Evolutionary conservation across 2,797 vertebrate species (phyloP).

Genomic region (Halcyon leucocephala): DNA sequence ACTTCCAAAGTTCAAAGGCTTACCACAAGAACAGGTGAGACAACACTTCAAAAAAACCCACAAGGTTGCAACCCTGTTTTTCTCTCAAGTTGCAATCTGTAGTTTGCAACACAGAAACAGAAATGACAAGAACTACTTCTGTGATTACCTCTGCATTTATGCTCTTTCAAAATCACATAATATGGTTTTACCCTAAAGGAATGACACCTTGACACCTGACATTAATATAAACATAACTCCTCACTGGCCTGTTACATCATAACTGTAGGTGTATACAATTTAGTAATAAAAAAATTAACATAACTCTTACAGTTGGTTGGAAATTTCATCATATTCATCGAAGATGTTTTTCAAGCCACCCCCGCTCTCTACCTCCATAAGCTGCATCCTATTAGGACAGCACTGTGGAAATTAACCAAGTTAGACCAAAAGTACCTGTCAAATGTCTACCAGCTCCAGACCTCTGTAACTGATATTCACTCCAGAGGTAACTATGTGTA

Average conservation of each 20-base stretch:
- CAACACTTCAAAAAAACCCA: neutral
- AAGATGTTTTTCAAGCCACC: neutral
- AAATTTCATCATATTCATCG: neutral
- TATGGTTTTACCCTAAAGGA: neutral
- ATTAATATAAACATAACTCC: neutral
- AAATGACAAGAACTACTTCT: neutral
- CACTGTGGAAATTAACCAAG: accelerated
- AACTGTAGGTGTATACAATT: neutral
- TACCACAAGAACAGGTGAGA: neutral
- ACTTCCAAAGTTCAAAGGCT: neutral
- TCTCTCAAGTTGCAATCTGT: neutral
- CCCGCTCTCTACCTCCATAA: neutral
- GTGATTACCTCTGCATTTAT: neutral
- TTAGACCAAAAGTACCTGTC: neutral
- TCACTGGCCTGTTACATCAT: neutral
- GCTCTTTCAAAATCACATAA: neutral
- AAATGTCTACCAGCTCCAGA: neutral
- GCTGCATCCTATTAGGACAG: neutral
- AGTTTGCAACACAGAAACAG: neutral
- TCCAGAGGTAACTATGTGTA: neutral
- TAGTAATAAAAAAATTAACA: neutral
- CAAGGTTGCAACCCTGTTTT: neutral
- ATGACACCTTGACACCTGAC: neutral
- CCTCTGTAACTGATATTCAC: neutral
- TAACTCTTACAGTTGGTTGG: neutral